Evolutionary conservation across 2,888 invertebrate genomes (phyloP), one percentile per base, ranked within the genome.

Genomic region (Drosophila histrio): DNA sequence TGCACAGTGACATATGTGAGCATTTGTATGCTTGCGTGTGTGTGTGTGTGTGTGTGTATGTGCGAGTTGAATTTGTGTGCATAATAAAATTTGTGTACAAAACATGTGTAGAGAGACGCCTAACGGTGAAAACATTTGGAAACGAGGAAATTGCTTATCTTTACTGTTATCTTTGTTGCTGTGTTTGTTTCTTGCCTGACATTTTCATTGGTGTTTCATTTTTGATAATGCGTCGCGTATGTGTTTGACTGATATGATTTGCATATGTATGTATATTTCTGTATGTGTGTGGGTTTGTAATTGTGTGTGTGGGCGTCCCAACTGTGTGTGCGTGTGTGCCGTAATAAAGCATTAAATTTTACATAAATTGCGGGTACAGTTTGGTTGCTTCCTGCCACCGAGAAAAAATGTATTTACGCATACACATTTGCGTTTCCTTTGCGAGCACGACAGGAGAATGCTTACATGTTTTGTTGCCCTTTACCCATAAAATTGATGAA

Each of bases 151-250:
- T 77, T 84, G 86, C 82, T 83, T 87, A 83, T 83, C 88, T 87
- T 77, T 65, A 66, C 69, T 69, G 79, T 63, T 67, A 64, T 66
- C 64, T 70, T 62, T 71, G 78, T 65, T 61, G 59, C 61, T 81
- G 72, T 70, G 74, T 62, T 76, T 66, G 64, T 68, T 72, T 60
- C 67, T 65, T 71, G 63, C 46, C 74, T 85, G 82, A 82, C 83
- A 85, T 87, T 83, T 79, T 82, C 88, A 85, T 86, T 83, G 82
- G 79, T 83, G 74, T 82, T 83, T 87, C 88, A 79, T 87, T 85
- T 83, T 85, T 81, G 82, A 81, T 85, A 87, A 85, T 82, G 79
- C 65, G 65, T 60, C 54, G 66, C 63, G 78, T 60, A 54, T 60
- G 60, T 74, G 71, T 82, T 63, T 85, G 86, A 85, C 61, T 82